phyloP scores from a whole-genome alignment of 2,113 vertebrate species.

The Litocranius walleri region DNA sequence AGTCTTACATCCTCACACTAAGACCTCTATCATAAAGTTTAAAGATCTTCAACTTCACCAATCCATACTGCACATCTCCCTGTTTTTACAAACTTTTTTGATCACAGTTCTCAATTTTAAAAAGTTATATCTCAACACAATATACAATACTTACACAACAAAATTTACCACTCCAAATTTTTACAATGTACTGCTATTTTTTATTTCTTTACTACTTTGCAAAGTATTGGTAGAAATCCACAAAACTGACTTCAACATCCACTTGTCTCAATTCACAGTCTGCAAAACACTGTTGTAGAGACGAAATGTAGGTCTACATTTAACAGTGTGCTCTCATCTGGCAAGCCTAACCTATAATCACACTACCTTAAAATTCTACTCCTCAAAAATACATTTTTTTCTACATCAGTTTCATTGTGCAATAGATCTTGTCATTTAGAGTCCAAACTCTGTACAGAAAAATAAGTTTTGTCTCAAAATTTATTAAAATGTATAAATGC shows the following conservation, averaged over 20 bases:
- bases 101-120: neutral
- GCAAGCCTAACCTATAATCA: neutral
- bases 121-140: neutral
- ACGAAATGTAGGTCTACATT: neutral
- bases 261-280: neutral
- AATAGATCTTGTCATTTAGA: neutral
- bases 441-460: neutral
- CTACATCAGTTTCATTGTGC: neutral
- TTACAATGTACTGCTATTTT: neutral
- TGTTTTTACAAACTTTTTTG: neutral
- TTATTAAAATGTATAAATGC: slow-evolving; percentile 7
- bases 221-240: neutral
- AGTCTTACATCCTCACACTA: neutral
- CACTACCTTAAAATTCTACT: slow-evolving; percentile 20
- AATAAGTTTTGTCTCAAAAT: neutral
- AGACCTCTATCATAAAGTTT: neutral
- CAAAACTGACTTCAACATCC: slow-evolving; percentile 19
- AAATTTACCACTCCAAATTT: neutral
- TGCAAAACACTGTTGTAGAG: neutral
- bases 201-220: neutral
- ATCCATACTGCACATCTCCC: neutral
- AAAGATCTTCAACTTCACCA: neutral
- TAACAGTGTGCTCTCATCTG: neutral
- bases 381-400: slow-evolving; percentile 1
- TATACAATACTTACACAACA: neutral